phyloP scores from a whole-genome alignment of 2,797 vertebrate genomes.

The Amblyraja radiata region DNA sequence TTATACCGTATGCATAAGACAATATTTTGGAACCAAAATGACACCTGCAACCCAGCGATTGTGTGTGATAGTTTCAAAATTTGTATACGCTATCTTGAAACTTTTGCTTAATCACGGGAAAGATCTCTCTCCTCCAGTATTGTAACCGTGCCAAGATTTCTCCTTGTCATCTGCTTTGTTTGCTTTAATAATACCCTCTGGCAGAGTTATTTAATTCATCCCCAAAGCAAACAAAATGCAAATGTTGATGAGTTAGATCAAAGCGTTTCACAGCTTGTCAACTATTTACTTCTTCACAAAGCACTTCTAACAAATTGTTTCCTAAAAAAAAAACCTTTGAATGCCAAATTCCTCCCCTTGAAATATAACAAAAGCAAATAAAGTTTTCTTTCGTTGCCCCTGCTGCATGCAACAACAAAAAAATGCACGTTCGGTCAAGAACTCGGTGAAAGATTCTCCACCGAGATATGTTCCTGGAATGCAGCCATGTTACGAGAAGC shows the following conservation, averaged over 20 bases:
- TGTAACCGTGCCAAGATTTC: conserved; percentile 22
- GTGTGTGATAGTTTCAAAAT: no score
- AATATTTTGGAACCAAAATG: no score
- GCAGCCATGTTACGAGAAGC: background rate
- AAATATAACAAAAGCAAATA: background rate
- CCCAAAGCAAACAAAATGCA: conserved; percentile 21
- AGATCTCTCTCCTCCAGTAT: background rate
- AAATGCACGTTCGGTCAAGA: background rate
- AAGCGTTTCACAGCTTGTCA: background rate
- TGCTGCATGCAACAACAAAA: background rate
- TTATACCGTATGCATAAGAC: no score
- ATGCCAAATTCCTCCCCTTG: background rate
- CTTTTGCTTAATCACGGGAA: no score
- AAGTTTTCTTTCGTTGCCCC: background rate
- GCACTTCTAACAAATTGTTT: background rate
- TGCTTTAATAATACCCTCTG: conserved; percentile 20
- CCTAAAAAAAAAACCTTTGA: background rate
- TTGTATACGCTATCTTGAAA: background rate
- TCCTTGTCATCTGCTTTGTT: background rate
- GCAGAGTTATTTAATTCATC: conserved; percentile 20
- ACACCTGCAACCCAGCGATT: no score
- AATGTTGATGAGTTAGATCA: conserved; percentile 27
- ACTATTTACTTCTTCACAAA: background rate
- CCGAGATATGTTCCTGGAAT: background rate
- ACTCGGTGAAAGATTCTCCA: background rate